Evolutionary conservation across 2,113 vertebrate species (phyloP).

Genomic region (Lophotis ruficrista): DNA sequence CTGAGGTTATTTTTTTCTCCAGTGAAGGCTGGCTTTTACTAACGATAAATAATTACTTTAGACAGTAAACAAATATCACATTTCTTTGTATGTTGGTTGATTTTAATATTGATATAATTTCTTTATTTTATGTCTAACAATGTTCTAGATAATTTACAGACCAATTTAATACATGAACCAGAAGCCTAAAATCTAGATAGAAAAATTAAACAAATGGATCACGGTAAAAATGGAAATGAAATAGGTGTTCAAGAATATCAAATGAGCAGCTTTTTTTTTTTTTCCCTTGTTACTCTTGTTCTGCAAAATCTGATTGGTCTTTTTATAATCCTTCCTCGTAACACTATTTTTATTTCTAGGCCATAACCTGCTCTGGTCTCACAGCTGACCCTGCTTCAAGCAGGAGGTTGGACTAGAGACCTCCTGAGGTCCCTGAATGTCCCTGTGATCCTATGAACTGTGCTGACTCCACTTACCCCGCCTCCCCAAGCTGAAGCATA

Average conservation of each 20-base stretch:
- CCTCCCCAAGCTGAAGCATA: fast-evolving
- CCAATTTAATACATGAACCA: background rate
- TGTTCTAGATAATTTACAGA: background rate
- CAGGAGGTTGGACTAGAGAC: background rate
- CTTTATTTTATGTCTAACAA: background rate
- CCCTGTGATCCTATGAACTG: background rate
- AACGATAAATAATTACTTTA: background rate
- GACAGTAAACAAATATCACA: background rate
- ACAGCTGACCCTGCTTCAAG: background rate
- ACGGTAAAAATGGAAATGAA: background rate
- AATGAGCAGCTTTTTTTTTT: background rate
- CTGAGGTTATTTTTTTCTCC: background rate
- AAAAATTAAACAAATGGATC: background rate
- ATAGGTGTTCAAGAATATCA: background rate
- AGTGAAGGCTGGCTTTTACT: background rate
- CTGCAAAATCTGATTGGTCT: background rate
- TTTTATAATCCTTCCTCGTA: background rate
- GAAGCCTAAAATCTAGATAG: background rate
- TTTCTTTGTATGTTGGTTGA: background rate
- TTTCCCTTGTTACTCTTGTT: background rate
- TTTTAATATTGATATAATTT: background rate
- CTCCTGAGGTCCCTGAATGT: background rate
- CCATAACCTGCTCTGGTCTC: background rate
- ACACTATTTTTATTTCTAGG: background rate
- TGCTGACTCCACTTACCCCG: background rate